Evolutionary conservation across 1,140 invertebrate species (phyloP).

Genomic region (Potamilus streckersoni): DNA sequence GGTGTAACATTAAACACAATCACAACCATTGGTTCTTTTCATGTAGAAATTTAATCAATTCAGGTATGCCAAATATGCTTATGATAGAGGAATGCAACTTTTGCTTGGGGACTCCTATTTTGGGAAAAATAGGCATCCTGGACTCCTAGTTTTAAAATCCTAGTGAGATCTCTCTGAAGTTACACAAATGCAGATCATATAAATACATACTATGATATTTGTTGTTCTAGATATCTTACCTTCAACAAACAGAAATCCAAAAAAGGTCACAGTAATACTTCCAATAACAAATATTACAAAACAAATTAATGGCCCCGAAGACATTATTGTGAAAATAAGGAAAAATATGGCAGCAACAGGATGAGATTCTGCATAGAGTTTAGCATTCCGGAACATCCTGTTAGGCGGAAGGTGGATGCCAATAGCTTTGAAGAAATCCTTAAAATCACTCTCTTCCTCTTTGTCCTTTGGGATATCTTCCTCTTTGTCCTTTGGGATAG

Average conservation of each 20-base stretch:
- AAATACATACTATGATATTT: too few relatives aligned
- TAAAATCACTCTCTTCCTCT: conserved; percentile 12
- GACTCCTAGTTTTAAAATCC: too few relatives aligned
- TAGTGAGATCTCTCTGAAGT: too few relatives aligned
- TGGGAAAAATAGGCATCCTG: too few relatives aligned
- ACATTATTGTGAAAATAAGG: conserved; percentile 29
- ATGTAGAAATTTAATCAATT: too few relatives aligned
- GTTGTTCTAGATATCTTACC: conserved; percentile 9
- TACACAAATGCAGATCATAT: too few relatives aligned
- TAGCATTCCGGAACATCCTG: conserved; percentile 15
- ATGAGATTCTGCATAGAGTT: conserved; percentile 18
- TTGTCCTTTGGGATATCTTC: not conserved
- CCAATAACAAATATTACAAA: conserved; percentile 31
- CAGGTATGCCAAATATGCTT: too few relatives aligned
- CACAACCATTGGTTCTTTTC: too few relatives aligned
- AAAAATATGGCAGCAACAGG: conserved; percentile 27
- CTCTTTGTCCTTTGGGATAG: not conserved
- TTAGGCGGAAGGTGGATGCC: conserved; percentile 25
- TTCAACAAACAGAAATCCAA: conserved; percentile 32
- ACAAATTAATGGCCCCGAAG: conserved; percentile 25
- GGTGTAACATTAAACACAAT: too few relatives aligned
- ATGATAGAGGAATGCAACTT: too few relatives aligned
- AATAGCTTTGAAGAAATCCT: conserved; percentile 19
- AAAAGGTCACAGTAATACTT: conserved; percentile 21
- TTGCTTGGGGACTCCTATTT: too few relatives aligned